Conservation (phyloP, 2,113 vertebrate species). For the Leuciscus idus region DNA sequence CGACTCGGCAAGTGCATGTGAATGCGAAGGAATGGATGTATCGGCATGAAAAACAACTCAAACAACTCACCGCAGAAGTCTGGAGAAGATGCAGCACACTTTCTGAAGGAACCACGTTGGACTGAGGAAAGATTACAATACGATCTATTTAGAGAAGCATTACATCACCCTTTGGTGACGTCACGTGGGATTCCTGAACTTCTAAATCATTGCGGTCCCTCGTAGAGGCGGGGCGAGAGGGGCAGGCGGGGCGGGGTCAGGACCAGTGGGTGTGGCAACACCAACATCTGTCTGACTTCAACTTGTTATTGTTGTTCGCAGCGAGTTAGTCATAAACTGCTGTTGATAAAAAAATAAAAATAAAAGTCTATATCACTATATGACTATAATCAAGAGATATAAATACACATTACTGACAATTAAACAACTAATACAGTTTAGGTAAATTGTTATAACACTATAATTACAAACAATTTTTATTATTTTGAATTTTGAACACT, state of each 20-base stretch:
- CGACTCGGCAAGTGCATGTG: slow-evolving; percentile 21
- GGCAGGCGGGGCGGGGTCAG: slow-evolving; percentile 67
- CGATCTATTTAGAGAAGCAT: slow-evolving; percentile 99
- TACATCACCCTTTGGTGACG: slow-evolving; percentile 98
- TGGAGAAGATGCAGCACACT: slow-evolving; percentile 87
- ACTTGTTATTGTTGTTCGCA: slow-evolving; percentile 25
- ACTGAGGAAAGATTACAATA: slow-evolving; percentile 99
- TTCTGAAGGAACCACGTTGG: slow-evolving; percentile 98
- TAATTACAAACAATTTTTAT: no score
- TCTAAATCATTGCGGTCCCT: slow-evolving; percentile 98
- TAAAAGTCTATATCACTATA: no score
- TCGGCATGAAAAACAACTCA: slow-evolving; percentile 69
- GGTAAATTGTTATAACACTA: neutral
- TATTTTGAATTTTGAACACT: no score
- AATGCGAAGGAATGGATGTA: slow-evolving; percentile 18
- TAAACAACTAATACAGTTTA: neutral
- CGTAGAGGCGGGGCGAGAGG: slow-evolving; percentile 67
- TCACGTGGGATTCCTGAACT: slow-evolving; percentile 99
- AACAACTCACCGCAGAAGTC: slow-evolving; percentile 95
- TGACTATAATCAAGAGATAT: neutral
- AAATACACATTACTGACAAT: neutral
- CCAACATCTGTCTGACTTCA: slow-evolving; percentile 43
- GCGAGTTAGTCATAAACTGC: neutral
- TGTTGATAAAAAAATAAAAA: neutral
- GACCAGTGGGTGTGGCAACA: slow-evolving; percentile 34